A percentile compares a stretch with the other conserved stretches of the same genome.
Conservation (phyloP, 2,113 vertebrate genomes). For the Mugil cephalus region DNA sequence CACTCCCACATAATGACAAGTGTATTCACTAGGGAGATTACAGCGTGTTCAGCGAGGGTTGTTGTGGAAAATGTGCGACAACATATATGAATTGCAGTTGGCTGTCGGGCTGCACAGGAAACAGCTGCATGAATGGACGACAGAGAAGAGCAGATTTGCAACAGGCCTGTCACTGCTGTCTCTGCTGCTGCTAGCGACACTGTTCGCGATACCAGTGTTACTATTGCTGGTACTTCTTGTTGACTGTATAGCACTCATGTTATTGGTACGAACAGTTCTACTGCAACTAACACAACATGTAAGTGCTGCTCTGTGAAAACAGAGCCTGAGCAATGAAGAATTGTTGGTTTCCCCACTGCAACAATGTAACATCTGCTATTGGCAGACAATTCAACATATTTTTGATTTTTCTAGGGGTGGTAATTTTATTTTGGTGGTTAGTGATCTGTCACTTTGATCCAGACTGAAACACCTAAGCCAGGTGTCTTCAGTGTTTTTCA, state of each 20-base stretch:
- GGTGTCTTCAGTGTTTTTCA: too few relatives aligned
- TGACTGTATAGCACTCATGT: neutral
- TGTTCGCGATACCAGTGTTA: neutral
- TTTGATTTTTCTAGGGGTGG: too few relatives aligned
- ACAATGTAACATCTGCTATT: too few relatives aligned
- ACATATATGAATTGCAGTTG: neutral
- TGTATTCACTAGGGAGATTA: neutral
- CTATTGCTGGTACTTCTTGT: neutral
- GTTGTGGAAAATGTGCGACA: neutral
- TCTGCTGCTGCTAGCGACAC: neutral
- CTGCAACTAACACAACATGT: neutral
- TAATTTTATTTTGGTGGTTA: too few relatives aligned
- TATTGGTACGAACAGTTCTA: too few relatives aligned
- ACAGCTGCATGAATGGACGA: constrained; percentile 29
- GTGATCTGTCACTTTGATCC: too few relatives aligned
- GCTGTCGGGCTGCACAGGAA: constrained; percentile 9
- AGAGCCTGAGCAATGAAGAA: too few relatives aligned
- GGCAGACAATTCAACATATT: too few relatives aligned
- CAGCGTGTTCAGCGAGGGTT: neutral
- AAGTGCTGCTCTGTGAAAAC: too few relatives aligned
- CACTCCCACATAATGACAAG: neutral
- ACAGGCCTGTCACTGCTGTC: neutral
- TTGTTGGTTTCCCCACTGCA: too few relatives aligned
- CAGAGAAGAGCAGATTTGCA: neutral
- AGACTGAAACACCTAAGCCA: too few relatives aligned